A percentile compares a stretch with the other conserved stretches of the same genome.
Conservation (phyloP, 2,113 vertebrate genomes). For the Tylochromis polylepis region DNA sequence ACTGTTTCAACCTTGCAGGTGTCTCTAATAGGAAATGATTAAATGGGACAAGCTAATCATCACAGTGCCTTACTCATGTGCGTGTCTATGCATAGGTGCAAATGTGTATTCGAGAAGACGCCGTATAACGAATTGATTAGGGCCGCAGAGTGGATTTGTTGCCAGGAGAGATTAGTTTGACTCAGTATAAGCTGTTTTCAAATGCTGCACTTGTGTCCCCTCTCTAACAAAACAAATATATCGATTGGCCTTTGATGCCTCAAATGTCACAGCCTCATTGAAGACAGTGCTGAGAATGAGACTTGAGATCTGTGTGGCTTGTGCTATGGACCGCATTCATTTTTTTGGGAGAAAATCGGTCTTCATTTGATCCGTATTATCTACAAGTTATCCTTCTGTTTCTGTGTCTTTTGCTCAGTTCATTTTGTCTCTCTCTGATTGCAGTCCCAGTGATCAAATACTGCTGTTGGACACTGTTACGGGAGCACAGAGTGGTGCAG, state of each 20-base stretch:
- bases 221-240: slow-evolving; percentile 12
- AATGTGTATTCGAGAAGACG: background rate
- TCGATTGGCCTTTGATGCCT: slow-evolving; percentile 40
- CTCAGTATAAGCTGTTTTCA: background rate
- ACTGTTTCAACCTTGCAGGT: slow-evolving; percentile 49
- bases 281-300: background rate
- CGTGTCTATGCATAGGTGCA: background rate
- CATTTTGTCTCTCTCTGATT: background rate
- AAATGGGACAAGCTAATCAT: slow-evolving; percentile 65
- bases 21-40: slow-evolving; percentile 63
- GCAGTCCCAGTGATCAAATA: background rate
- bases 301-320: background rate
- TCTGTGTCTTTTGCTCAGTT: background rate
- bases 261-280: slow-evolving; percentile 11
- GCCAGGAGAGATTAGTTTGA: slow-evolving; percentile 41
- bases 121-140: slow-evolving; percentile 44
- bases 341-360: too few relatives aligned
- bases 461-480: background rate
- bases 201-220: slow-evolving; percentile 5
- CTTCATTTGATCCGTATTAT: background rate
- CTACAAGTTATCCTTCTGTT: background rate
- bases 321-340: background rate
- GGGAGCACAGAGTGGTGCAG: background rate
- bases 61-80: background rate
- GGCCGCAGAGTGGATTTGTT: slow-evolving; percentile 53